Conservation (phyloP, 2,888 invertebrate species). For the Chloromyia formosa region DNA sequence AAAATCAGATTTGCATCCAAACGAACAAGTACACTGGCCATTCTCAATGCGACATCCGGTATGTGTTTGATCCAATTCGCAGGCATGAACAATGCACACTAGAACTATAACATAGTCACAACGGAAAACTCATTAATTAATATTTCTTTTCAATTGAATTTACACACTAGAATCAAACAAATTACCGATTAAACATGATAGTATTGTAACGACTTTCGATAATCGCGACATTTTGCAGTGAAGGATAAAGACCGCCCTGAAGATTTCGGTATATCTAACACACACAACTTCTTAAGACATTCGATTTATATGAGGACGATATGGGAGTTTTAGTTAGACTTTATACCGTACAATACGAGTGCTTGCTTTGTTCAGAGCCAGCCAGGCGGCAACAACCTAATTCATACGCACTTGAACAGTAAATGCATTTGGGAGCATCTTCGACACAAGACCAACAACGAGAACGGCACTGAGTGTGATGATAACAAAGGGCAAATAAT, state of each 20-base stretch:
- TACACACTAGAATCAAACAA: neutral
- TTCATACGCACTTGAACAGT: constrained; percentile 20
- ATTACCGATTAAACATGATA: constrained; percentile 25
- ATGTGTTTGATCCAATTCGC: constrained; percentile 65
- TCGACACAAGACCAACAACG: neutral
- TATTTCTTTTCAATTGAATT: neutral
- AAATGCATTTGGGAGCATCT: constrained; percentile 31
- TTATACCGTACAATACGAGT: constrained; percentile 3
- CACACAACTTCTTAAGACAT: constrained; percentile 1
- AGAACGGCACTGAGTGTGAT: neutral
- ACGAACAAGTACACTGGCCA: constrained; percentile 69
- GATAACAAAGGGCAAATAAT: constrained; percentile 47
- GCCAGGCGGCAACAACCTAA: constrained; percentile 11
- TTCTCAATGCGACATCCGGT: constrained; percentile 70
- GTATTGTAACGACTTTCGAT: neutral
- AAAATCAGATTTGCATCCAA: constrained; percentile 71
- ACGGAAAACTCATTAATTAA: neutral
- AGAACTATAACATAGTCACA: constrained; percentile 6
- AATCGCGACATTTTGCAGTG: constrained; percentile 1
- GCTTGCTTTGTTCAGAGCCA: no score
- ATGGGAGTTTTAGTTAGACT: constrained; percentile 10
- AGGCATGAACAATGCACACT: constrained; percentile 56
- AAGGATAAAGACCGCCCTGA: neutral
- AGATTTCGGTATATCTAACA: neutral
- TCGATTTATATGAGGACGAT: neutral